Evolutionary conservation across 2,113 vertebrate species (phyloP).

Genomic region (Tringa solitaria): DNA sequence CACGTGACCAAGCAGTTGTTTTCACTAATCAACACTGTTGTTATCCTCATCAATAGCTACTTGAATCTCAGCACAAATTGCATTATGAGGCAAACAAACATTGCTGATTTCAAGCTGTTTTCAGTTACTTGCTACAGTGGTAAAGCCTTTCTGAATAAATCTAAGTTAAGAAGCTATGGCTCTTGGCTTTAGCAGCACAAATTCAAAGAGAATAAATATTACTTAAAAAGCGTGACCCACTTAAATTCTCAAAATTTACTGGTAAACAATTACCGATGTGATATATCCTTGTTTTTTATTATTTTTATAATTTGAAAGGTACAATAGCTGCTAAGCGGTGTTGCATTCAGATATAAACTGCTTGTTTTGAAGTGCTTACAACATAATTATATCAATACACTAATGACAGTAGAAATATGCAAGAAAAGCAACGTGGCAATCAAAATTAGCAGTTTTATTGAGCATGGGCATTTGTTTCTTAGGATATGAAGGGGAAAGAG

Average conservation of each 20-base stretch:
- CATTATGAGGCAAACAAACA: conserved; percentile 25
- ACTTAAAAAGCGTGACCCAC: neutral
- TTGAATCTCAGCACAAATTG: conserved; percentile 19
- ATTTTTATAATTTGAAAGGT: neutral
- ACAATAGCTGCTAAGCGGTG: neutral
- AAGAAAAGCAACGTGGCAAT: neutral
- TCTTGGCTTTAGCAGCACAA: neutral
- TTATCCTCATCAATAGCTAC: conserved; percentile 18
- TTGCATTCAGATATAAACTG: neutral
- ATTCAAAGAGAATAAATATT: neutral
- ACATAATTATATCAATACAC: neutral
- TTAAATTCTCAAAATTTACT: neutral
- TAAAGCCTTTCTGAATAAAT: neutral
- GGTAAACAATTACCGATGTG: neutral
- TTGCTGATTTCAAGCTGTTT: conserved; percentile 22
- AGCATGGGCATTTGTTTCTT: neutral
- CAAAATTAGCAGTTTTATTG: neutral
- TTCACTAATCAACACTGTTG: conserved; percentile 19
- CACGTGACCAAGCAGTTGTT: neutral
- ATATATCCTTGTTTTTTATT: neutral
- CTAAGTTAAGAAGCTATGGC: neutral
- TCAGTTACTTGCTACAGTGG: neutral
- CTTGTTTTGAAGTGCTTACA: neutral
- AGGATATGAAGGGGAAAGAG: neutral
- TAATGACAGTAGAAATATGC: neutral